A percentile compares a stretch with the other conserved stretches of the same genome.
Evolutionary conservation across 2,888 invertebrate species (phyloP).

Genomic region (Cordylochernes scorpioides): DNA sequence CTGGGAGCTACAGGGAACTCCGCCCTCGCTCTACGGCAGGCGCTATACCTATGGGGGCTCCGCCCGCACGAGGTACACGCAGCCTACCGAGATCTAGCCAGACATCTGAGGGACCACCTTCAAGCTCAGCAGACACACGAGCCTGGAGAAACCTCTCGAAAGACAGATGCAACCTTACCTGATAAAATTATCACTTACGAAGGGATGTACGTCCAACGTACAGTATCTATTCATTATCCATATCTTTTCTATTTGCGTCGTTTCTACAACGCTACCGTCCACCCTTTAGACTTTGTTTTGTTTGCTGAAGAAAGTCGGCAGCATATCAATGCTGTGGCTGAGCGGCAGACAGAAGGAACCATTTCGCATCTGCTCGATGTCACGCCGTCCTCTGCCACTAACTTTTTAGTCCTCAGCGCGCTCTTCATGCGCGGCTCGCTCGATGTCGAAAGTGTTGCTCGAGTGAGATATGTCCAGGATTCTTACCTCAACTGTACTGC

Average conservation of each 20-base stretch:
- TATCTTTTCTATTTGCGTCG: conserved; percentile 14
- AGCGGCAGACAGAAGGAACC: conserved; percentile 14
- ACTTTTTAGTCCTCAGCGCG: conserved; percentile 14
- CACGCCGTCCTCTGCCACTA: conserved; percentile 12
- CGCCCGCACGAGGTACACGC: conserved; percentile 14
- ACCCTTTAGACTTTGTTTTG: conserved; percentile 14
- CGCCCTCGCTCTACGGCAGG: conserved; percentile 13
- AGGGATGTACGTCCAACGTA: conserved; percentile 15
- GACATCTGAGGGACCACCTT: conserved; percentile 14
- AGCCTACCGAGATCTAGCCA: conserved; percentile 14
- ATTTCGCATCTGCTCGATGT: conserved; percentile 12
- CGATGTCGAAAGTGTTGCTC: conserved; percentile 8
- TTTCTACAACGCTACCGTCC: conserved; percentile 15
- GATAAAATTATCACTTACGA: conserved; percentile 12
- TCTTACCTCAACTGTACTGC: conserved; percentile 14
- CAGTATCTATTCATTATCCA: conserved; percentile 14
- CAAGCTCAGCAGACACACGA: conserved; percentile 3
- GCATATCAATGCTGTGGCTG: conserved; percentile 16
- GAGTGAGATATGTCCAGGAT: conserved; percentile 13
- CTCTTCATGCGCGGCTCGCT: conserved; percentile 12
- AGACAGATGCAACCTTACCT: conserved; percentile 3
- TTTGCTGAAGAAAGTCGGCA: conserved; percentile 15
- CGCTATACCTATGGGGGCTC: conserved; percentile 15
- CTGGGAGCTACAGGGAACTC: conserved; percentile 12
- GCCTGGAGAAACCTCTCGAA: conserved; percentile 1